Evolutionary conservation across 2,113 vertebrate genomes (phyloP).

Genomic region (Paramisgurnus dabryanus): DNA sequence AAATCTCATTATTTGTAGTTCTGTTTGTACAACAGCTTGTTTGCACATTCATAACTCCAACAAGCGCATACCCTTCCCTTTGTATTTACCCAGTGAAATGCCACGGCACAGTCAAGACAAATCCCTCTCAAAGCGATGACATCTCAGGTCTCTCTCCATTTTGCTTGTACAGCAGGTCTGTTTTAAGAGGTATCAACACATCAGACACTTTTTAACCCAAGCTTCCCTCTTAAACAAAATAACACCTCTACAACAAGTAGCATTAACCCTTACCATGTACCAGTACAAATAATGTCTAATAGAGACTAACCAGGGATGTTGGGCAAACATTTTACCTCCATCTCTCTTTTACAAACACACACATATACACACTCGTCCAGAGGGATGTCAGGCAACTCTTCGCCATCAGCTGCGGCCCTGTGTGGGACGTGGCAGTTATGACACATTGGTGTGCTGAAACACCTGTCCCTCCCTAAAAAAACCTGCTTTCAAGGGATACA

Average conservation of each 20-base stretch:
- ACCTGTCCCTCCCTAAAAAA: slow-evolving; percentile 40
- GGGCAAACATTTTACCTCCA: neutral
- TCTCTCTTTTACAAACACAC: slow-evolving; percentile 16
- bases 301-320: neutral
- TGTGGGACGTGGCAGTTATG: slow-evolving; percentile 42
- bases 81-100: neutral
- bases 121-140: neutral
- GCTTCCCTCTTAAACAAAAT: neutral
- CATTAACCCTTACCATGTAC: slow-evolving; percentile 23
- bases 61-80: neutral
- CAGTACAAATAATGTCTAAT: slow-evolving; percentile 17
- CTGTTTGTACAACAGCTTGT: neutral
- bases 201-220: neutral
- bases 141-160: slow-evolving; percentile 4
- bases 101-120: neutral
- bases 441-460: slow-evolving; percentile 31
- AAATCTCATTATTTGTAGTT: neutral
- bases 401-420: slow-evolving; percentile 16
- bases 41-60: neutral
- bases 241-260: neutral
- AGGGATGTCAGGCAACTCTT: slow-evolving; percentile 33
- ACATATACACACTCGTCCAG: slow-evolving; percentile 1
- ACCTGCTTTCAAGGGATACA: slow-evolving; percentile 16
- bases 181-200: slow-evolving; percentile 10
- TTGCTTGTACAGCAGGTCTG: neutral